Conservation (phyloP, 2,888 invertebrate genomes). For the Rhagonycha fulva region DNA sequence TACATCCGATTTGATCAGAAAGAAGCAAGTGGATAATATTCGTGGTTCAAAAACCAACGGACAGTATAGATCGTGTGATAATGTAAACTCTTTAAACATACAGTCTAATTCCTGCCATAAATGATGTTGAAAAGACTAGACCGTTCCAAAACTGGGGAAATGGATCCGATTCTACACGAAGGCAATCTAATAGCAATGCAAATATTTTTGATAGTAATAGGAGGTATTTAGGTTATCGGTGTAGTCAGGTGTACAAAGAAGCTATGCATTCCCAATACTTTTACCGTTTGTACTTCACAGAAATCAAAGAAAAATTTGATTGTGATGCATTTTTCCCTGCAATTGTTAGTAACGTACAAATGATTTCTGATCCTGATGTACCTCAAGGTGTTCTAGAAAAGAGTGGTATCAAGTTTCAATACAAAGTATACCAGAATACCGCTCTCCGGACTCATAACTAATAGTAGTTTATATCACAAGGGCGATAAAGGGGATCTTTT, state of each 20-base stretch:
- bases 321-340: constrained; percentile 88
- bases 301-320: constrained; percentile 72
- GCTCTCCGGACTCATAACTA: background rate
- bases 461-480: too few relatives aligned
- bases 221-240: too few relatives aligned
- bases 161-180: too few relatives aligned
- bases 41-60: constrained; percentile 31
- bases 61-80: too few relatives aligned
- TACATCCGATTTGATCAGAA: constrained; percentile 25
- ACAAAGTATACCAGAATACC: constrained; percentile 70
- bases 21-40: constrained; percentile 46
- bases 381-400: constrained; percentile 74
- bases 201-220: too few relatives aligned
- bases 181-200: too few relatives aligned
- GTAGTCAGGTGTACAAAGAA: too few relatives aligned
- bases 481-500: too few relatives aligned
- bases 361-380: constrained; percentile 61
- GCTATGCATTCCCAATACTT: constrained; percentile 75
- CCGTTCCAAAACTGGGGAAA: too few relatives aligned
- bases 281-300: constrained; percentile 81
- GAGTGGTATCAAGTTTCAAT: constrained; percentile 73
- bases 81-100: too few relatives aligned
- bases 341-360: constrained; percentile 63
- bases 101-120: too few relatives aligned
- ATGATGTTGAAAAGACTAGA: too few relatives aligned